Evolutionary conservation across 2,113 vertebrate genomes (phyloP).

Genomic region (Mola mola): DNA sequence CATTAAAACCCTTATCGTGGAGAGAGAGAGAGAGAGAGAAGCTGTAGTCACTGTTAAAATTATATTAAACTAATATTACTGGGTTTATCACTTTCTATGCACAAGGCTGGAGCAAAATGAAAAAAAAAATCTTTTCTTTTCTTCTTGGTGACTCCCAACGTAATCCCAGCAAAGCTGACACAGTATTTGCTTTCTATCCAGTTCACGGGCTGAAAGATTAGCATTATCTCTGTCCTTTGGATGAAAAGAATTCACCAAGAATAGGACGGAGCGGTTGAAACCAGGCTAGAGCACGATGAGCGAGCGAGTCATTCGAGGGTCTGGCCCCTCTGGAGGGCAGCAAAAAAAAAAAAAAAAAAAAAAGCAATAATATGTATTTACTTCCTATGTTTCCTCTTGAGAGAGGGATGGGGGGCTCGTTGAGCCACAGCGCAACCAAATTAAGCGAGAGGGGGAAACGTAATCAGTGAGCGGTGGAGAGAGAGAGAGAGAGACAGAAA

Average conservation of each 20-base stretch:
- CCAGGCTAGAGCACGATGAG: neutral
- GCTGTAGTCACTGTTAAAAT: constrained; percentile 16
- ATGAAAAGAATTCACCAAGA: constrained; percentile 44
- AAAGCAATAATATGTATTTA: constrained; percentile 72
- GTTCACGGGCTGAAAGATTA: constrained; percentile 54
- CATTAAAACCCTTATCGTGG: constrained; percentile 30
- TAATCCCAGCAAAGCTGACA: constrained; percentile 62
- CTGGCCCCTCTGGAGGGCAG: constrained; percentile 11
- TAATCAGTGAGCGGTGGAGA: constrained; percentile 51
- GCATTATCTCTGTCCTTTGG: constrained; percentile 54
- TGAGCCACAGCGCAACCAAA: constrained; percentile 60
- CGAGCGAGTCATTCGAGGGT: constrained; percentile 6
- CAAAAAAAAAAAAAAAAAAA: constrained; percentile 1
- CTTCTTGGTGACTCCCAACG: constrained; percentile 59
- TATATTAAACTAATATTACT: constrained; percentile 31
- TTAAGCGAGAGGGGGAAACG: constrained; percentile 64
- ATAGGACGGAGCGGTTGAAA: constrained; percentile 7
- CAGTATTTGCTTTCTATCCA: constrained; percentile 49
- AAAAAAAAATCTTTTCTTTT: constrained; percentile 13
- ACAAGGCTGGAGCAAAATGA: constrained; percentile 7
- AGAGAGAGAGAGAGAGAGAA: constrained; percentile 13
- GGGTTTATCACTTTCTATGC: constrained; percentile 44
- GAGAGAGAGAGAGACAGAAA: constrained; percentile 38
- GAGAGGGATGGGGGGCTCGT: constrained; percentile 17
- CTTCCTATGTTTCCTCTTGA: constrained; percentile 64